These are phyloP conservation scores for Solen grandis DNA, from an alignment of 1,140 invertebrate species.

Conservation along the genomic window DNA sequence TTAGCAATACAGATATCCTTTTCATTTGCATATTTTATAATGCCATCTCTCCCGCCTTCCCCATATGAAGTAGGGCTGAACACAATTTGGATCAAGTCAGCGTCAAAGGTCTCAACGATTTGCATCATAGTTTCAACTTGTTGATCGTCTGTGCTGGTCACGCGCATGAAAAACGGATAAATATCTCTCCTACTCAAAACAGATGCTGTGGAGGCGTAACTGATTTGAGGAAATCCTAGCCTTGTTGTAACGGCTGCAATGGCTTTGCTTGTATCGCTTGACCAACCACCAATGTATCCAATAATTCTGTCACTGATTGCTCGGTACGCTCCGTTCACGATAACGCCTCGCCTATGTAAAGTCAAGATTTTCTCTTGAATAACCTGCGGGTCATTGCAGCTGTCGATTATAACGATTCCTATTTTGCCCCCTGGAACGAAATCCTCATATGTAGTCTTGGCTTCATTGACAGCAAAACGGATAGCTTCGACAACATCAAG, in stretches of 20 bases:
- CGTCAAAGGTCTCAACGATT: neutral
- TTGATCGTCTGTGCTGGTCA: conserved; percentile 14
- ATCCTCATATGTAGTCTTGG: no score
- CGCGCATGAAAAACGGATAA: conserved; percentile 38
- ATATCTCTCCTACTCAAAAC: neutral
- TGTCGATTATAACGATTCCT: conserved; percentile 45
- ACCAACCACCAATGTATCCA: conserved; percentile 44
- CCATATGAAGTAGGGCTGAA: conserved; percentile 30
- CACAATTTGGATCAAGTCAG: conserved; percentile 1
- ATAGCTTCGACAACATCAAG: conserved; percentile 41
- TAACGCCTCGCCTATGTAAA: conserved; percentile 25
- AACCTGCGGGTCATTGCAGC: conserved; percentile 49
- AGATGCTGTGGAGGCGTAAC: conserved; percentile 31
- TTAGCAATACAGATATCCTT: conserved; percentile 24
- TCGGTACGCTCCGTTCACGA: neutral
- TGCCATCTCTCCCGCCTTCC: conserved; percentile 4
- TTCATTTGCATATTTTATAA: neutral
- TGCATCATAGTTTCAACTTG: conserved; percentile 19
- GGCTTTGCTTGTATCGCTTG: conserved; percentile 37
- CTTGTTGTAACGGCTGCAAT: conserved; percentile 10
- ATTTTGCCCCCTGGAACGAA: neutral
- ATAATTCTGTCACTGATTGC: conserved; percentile 24
- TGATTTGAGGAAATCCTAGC: conserved; percentile 17
- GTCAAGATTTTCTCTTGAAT: conserved; percentile 48
- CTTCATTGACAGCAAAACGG: conserved; percentile 25